Base-by-base conservation (phyloP, 2,113 vertebrate genomes). In the Orycteropus afer region DNA sequence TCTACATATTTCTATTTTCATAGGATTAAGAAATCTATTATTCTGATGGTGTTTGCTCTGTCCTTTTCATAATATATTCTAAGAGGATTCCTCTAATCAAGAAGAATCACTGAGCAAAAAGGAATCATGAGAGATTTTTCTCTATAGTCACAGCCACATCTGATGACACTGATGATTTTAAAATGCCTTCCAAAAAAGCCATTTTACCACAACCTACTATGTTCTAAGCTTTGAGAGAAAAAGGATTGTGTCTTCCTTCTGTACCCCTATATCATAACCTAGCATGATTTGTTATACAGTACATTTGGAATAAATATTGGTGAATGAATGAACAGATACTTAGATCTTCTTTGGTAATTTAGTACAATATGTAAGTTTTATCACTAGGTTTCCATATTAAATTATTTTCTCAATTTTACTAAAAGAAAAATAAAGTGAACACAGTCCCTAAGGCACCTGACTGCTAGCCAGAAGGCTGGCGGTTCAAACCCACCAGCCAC, bases 1-100 rank as follows among this genome's bases (percentile, higher is more conserved):
- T 91, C 34, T 91, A 29, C 34, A 65, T 59, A 49, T 76, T 79
- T 27, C 32, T 69, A 67, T 76, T 93, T 71, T 76, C 5, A 65
- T 12, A 89, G 11, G 57, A 63, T 63, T 89, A 73, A 57, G 57
- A 85, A 53, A 76, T 45, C 5, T 69, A 40, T 83, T 83, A 78
- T 79, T 93, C 42, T 82, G 63, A 47, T n/a, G 23, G 11, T 61
- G 27, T 86, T 92, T 96, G 82, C 47, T 96, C 14, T 91, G n/a
- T 85, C 51, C n/a, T 79, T 84, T 71, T 40, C 11, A 81, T 74
- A 37, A 55, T 27, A 1, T 42, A 53, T 63, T 90, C 47, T 53
- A 77, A 61, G 9, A 91, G 13, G 23, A 77, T 86, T 80, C 53
- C 53, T 81, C 27, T 55, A 91, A 29, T 80, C 29, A 81, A 42